Evolutionary conservation across 2,113 vertebrate genomes (phyloP).

Genomic region (Phyllostomus hastatus): DNA sequence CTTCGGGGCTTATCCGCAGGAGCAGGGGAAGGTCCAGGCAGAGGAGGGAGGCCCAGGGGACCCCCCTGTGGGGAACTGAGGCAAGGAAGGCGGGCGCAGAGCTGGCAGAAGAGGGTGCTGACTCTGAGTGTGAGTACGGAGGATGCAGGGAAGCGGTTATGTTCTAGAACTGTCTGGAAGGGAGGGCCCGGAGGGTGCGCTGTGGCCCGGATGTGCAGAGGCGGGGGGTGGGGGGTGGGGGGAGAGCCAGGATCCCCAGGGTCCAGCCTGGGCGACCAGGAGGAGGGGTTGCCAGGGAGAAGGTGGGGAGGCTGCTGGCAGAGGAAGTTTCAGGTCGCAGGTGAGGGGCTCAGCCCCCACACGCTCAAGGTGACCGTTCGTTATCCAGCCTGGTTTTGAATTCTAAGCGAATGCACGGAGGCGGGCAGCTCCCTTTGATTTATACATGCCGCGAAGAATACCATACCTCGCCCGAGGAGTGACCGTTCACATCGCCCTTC

Average conservation of each 20-base stretch:
- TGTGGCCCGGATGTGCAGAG: background rate
- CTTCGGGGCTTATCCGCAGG: background rate
- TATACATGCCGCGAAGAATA: background rate
- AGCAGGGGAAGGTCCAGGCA: background rate
- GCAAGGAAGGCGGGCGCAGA: background rate
- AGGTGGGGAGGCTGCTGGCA: background rate
- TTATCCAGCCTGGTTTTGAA: background rate
- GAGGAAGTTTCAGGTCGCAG: background rate
- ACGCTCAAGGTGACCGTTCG: background rate
- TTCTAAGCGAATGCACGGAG: background rate
- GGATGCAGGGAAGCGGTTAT: background rate
- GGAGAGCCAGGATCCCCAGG: background rate
- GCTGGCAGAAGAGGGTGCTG: background rate
- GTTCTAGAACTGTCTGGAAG: background rate
- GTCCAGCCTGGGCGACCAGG: background rate
- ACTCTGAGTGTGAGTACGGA: fast-evolving
- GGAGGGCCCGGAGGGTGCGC: background rate
- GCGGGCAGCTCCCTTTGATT: background rate
- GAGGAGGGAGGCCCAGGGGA: background rate
- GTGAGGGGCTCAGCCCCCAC: background rate
- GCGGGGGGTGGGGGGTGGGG: too few species aligned
- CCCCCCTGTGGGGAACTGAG: too few species aligned
- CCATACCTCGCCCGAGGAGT: background rate
- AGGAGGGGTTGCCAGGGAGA: background rate
- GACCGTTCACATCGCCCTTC: background rate